These are phyloP conservation scores for Melipona bicolor DNA, from an alignment of 2,888 invertebrate genomes.

Conservation along the genomic window DNA sequence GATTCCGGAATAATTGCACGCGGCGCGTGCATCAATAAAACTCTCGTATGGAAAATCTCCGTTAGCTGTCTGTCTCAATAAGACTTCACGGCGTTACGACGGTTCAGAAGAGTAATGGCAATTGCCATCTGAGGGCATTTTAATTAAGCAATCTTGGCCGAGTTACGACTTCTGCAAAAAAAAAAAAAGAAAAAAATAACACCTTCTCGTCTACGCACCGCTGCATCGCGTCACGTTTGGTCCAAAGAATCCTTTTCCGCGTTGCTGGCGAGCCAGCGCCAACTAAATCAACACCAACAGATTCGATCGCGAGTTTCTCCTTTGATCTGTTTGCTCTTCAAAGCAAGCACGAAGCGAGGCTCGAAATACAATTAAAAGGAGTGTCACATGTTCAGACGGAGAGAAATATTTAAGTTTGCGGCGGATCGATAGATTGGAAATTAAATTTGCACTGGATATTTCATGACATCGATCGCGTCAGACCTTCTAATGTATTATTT, in stretches of 20 bases:
- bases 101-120: constrained; percentile 32
- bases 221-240: constrained; percentile 16
- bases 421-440: not conserved
- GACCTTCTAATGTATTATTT: not conserved
- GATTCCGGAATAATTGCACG: not conserved
- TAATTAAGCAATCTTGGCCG: constrained; percentile 50
- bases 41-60: not conserved
- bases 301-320: constrained; percentile 23
- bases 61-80: not conserved
- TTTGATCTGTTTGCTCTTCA: not conserved
- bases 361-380: not conserved
- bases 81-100: constrained; percentile 17
- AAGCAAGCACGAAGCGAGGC: not conserved
- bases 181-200: constrained; percentile 14
- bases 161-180: constrained; percentile 25
- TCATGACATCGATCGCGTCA: not conserved
- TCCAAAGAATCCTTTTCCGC: constrained; percentile 50
- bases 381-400: not conserved
- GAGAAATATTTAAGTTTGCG: not conserved
- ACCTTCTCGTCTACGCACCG: constrained; percentile 25
- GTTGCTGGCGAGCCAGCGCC: constrained; percentile 47
- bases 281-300: constrained; percentile 35
- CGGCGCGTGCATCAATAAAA: not conserved
- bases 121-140: constrained; percentile 58
- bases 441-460: not conserved